Percentiles rank a stretch among this genome's conserved stretches.
Evolutionary conservation across 2,888 invertebrate genomes (phyloP).

Genomic region (Homarus gammarus): DNA sequence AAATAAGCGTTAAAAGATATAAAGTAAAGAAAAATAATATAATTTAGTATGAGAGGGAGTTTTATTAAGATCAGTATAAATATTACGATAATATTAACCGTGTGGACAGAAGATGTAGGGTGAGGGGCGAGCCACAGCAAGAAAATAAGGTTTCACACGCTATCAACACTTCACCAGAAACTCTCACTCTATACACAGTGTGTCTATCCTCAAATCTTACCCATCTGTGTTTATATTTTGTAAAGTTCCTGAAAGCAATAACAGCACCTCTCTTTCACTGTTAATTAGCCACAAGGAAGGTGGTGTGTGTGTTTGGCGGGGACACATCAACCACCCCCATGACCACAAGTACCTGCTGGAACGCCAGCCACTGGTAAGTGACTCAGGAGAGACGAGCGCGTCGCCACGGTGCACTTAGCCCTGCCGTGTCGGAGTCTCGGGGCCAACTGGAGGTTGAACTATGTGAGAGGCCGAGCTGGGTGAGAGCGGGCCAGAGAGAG

Average conservation of each 20-base stretch:
- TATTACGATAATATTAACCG: neutral
- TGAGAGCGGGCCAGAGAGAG: slow-evolving; percentile 54
- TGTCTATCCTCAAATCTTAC: neutral
- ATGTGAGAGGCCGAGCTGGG: slow-evolving; percentile 60
- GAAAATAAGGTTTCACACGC: neutral
- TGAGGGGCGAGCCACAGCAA: neutral
- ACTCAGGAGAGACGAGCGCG: slow-evolving; percentile 11
- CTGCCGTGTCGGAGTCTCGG: slow-evolving; percentile 51
- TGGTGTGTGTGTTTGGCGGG: neutral
- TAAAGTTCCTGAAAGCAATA: neutral
- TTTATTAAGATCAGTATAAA: neutral
- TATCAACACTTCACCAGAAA: slow-evolving; percentile 1
- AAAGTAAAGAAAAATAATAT: neutral
- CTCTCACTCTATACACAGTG: neutral
- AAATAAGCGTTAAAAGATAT: neutral
- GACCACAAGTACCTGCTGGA: slow-evolving; percentile 4
- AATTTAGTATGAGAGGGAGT: neutral
- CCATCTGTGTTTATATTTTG: neutral
- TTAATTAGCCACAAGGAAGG: neutral
- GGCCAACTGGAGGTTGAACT: slow-evolving; percentile 64
- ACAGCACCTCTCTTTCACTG: neutral
- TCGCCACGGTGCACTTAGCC: slow-evolving; percentile 37
- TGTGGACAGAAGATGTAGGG: neutral
- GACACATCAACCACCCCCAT: neutral
- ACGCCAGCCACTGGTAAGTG: slow-evolving; percentile 26